A percentile compares a stretch with the other conserved stretches of the same genome.
Conservation (phyloP, 1,140 invertebrate species). For the Lasioglossum baleicum region DNA sequence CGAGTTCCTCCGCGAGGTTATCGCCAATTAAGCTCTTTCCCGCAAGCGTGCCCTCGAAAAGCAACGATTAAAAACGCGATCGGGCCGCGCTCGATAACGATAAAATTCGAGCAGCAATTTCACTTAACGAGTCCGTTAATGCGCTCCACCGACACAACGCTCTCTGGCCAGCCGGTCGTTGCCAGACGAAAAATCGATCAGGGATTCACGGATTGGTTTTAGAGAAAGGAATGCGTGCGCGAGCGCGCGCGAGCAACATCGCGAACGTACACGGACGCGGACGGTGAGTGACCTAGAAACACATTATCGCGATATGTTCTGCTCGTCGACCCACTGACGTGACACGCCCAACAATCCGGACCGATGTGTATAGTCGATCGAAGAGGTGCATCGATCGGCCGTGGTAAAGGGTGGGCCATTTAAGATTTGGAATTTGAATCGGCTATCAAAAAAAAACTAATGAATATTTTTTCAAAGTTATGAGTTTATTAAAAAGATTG, state of each 20-base stretch:
- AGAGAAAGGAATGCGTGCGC: slow-evolving; percentile 58
- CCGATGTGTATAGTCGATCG: slow-evolving; percentile 38
- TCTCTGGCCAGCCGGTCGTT: neutral
- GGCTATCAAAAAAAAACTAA: too few relatives aligned
- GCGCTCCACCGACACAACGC: neutral
- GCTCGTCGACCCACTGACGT: slow-evolving; percentile 67
- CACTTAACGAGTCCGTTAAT: slow-evolving; percentile 31
- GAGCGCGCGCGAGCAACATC: slow-evolving; percentile 36
- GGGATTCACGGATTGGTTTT: slow-evolving; percentile 42
- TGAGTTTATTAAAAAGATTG: too few relatives aligned
- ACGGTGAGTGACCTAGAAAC: slow-evolving; percentile 70
- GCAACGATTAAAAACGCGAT: neutral
- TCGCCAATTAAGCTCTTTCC: neutral
- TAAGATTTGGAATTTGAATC: too few relatives aligned
- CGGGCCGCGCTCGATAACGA: neutral
- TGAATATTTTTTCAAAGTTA: too few relatives aligned
- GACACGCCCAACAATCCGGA: slow-evolving; percentile 67
- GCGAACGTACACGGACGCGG: slow-evolving; percentile 40
- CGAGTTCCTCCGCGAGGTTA: neutral
- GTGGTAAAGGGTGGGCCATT: too few relatives aligned
- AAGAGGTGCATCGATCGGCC: neutral
- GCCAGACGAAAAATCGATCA: neutral
- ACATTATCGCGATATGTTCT: slow-evolving; percentile 66
- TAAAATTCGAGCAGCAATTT: slow-evolving; percentile 21
- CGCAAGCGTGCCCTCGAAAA: neutral